Base-by-base conservation (phyloP, 2,113 vertebrate genomes). In the Pelodiscus sinensis region DNA sequence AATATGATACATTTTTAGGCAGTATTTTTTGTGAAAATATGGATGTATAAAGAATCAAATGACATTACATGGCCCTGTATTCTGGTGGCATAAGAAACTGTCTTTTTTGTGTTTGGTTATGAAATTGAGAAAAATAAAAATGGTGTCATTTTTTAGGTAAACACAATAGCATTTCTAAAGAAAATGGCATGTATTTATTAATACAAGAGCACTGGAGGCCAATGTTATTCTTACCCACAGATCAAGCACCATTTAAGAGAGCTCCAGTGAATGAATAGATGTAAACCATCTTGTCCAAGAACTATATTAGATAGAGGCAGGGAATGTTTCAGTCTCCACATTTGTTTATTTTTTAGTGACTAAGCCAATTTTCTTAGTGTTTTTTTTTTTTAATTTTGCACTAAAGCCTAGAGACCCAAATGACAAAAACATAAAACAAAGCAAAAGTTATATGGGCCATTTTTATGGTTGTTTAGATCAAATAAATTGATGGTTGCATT, bases 361-460 rank as follows among this genome's bases (percentile, higher is more conserved):
- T 94, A 92, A 68, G 58, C 38, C 86, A 85, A 79, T 92, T 96
- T 97, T 81, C 89, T 93, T 87, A 83, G 44, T 82, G 75, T 62
- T 93, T 95, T 44, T 80, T 73, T 91, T 89, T 29, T 93, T 95
- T 44, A 79, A 79, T 96, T 92, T 97, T 97, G 94, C 95, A 96
- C 96, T 97, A 92, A 75, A 84, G 58, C 95, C 83, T 96, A 95
- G 93, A 95, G 56, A 97, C 93, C 95, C 96, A 97, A 96, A 90
- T 93, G 82, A 97, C 50, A 91, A 93, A 94, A 94, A 88, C 93
- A 91, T 71, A 90, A 92, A 54, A 92, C 78, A 91, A 85, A 79
- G 44, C 44, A 1, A 55, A 78, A 88, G 88, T 86, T 2, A 44
- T 51, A 92, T 81, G 73, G 82, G 79, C 86, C 83, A 77, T 86